Percentiles rank a stretch among this genome's conserved stretches.
Conservation (phyloP, 2,797 vertebrate genomes). For the Myotis planiceps region DNA sequence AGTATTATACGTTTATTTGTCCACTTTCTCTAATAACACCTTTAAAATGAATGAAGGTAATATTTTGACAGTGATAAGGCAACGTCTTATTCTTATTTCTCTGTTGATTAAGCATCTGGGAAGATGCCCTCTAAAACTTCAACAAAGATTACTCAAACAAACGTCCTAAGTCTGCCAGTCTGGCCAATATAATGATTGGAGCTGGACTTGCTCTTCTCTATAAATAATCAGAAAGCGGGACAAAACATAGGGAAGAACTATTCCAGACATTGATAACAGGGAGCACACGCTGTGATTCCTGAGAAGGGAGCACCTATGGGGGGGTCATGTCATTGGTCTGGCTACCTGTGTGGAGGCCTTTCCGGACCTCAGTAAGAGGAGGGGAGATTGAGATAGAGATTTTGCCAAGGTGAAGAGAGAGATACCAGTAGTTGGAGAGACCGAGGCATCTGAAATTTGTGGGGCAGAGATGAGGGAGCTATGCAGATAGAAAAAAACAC, state of each 20-base stretch:
- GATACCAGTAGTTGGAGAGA: background rate
- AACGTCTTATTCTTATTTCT: background rate
- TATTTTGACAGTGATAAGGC: background rate
- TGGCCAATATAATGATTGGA: background rate
- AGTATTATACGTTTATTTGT: background rate
- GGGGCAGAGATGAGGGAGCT: background rate
- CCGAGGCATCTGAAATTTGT: background rate
- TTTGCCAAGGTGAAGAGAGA: background rate
- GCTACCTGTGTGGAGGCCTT: background rate
- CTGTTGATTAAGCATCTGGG: background rate
- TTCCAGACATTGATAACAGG: background rate
- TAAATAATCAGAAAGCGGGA: background rate
- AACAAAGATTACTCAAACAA: background rate
- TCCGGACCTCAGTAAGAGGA: background rate
- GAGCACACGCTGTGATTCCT: background rate
- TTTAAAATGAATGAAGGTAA: background rate
- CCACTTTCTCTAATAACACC: background rate
- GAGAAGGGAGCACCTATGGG: background rate
- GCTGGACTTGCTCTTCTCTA: background rate
- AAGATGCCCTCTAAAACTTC: background rate
- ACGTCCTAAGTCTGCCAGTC: background rate
- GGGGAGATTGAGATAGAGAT: background rate
- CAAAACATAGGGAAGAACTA: background rate
- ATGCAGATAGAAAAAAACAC: background rate
- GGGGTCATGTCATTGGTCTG: background rate